phyloP scores from a whole-genome alignment of 2,888 invertebrate genomes.

The Eupithecia tripunctaria region DNA sequence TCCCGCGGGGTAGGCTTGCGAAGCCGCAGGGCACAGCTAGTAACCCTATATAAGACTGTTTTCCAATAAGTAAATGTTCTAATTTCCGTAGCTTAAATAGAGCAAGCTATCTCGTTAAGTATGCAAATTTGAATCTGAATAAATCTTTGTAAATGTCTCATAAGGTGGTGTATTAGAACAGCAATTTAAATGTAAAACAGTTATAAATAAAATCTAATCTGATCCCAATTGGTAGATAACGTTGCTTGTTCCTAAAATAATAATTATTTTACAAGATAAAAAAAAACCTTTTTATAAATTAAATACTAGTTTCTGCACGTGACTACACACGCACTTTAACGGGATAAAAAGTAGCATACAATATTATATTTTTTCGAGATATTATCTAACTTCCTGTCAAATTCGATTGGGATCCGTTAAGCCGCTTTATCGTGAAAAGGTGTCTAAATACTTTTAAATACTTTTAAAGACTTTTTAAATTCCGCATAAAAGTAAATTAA shows the following conservation, averaged over 20 bases:
- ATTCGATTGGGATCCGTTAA: too few species aligned
- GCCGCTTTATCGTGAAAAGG: too few species aligned
- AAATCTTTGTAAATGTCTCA: conserved; percentile 12
- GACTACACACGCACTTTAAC: background rate
- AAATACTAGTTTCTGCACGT: background rate
- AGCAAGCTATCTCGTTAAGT: conserved; percentile 34
- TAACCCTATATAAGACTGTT: too few species aligned
- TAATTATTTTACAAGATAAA: background rate
- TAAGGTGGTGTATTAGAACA: conserved; percentile 11
- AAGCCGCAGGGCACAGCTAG: too few species aligned
- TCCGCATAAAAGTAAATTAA: too few species aligned
- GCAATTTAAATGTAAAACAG: background rate
- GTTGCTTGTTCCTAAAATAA: background rate
- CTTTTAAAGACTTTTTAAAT: too few species aligned
- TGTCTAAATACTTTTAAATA: too few species aligned
- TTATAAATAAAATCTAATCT: conserved; percentile 16
- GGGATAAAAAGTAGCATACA: too few species aligned
- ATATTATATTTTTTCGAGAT: too few species aligned
- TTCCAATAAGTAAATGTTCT: too few species aligned
- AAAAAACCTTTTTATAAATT: background rate
- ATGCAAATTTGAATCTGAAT: conserved; percentile 37
- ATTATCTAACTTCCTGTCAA: too few species aligned
- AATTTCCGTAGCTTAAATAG: conserved; percentile 28
- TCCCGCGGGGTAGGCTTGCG: too few species aligned
- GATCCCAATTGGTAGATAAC: conserved; percentile 14